Conservation (phyloP, 1,140 invertebrate genomes). For the Brachionus paranguensis region DNA sequence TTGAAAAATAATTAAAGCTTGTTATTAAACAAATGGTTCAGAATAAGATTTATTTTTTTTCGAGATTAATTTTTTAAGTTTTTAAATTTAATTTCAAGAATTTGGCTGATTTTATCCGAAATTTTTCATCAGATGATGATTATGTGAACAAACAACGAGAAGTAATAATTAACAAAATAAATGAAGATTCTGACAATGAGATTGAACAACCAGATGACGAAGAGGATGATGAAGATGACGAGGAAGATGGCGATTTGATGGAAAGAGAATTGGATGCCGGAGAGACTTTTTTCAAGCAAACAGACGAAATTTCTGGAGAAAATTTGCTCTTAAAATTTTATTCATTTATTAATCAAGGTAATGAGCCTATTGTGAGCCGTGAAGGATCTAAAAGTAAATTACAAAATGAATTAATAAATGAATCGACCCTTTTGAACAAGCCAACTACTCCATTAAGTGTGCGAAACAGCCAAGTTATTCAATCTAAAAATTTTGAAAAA, state of each 20-base stretch:
- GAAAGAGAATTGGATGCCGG: conserved; percentile 19
- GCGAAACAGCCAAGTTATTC: background rate
- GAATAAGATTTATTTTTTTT: background rate
- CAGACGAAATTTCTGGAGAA: conserved; percentile 20
- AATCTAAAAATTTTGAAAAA: conserved; percentile 14
- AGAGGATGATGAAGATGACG: conserved; percentile 40
- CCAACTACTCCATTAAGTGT: conserved; percentile 16
- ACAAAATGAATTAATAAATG: background rate
- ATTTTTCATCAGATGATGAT: background rate
- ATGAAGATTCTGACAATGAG: background rate
- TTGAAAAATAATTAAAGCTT: background rate
- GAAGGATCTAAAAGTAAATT: background rate
- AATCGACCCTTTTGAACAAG: background rate
- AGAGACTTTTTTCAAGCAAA: background rate
- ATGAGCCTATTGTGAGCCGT: background rate
- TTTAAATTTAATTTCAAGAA: conserved; percentile 12
- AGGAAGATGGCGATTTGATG: conserved; percentile 36
- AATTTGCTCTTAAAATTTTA: conserved; percentile 1
- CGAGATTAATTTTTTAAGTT: background rate
- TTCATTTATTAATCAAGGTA: background rate
- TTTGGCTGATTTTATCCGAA: background rate
- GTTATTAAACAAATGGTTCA: background rate
- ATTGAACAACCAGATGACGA: conserved; percentile 1
- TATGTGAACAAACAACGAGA: conserved; percentile 26
- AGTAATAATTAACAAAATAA: conserved; percentile 36